A percentile compares a stretch with the other conserved stretches of the same genome.
Conservation (phyloP, 2,797 vertebrate genomes). For the Chrysolophus pictus region DNA sequence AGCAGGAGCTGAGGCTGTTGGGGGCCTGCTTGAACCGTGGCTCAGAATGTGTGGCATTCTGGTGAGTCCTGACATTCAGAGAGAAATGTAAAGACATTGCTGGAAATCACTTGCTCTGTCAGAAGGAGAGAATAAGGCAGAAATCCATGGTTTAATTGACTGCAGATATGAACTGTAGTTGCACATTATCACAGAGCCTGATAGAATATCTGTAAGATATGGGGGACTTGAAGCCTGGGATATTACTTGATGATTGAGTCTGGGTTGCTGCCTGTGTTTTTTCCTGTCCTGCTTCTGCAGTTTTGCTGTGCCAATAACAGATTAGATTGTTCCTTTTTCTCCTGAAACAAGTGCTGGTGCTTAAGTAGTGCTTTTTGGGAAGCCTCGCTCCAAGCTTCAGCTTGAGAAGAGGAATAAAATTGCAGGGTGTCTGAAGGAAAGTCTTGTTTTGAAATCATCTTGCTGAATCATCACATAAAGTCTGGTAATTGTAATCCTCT, state of each 20-base stretch:
- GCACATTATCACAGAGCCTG: not conserved
- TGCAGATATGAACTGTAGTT: not conserved
- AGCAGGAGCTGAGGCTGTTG: not conserved
- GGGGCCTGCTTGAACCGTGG: not conserved
- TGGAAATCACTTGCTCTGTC: not conserved
- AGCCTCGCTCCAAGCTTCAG: fast-evolving
- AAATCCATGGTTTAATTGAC: not conserved
- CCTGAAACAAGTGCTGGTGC: not conserved
- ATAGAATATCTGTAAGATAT: not conserved
- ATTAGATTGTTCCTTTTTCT: not conserved
- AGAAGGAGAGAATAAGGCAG: not conserved
- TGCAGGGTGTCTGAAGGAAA: not conserved
- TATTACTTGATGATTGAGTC: not conserved
- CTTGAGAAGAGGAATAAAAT: not conserved
- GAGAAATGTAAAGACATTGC: not conserved
- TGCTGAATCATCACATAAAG: not conserved
- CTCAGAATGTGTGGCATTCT: fast-evolving
- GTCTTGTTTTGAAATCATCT: not conserved
- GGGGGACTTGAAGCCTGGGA: not conserved
- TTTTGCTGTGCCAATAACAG: not conserved
- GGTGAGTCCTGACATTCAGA: not conserved
- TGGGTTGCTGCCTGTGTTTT: not conserved
- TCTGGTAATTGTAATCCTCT: not conserved
- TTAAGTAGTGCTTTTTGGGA: not conserved
- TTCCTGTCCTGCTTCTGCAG: not conserved